Base-by-base conservation (phyloP, 2,113 vertebrate genomes). In the Gymnorhina tibicen region DNA sequence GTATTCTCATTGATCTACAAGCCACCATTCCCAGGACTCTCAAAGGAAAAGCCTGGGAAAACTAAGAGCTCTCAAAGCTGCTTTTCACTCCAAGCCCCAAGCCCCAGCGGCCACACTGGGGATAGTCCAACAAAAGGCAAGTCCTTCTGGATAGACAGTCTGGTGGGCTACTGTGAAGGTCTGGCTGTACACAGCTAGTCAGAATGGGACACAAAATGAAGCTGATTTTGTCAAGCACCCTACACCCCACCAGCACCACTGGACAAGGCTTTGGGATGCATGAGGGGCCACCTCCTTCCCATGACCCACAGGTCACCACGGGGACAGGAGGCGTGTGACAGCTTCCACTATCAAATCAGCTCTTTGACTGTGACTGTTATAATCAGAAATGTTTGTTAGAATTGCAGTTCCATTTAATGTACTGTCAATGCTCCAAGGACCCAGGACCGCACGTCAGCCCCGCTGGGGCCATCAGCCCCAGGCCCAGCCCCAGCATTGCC, bases 311-410 rank as follows among this genome's bases (percentile, higher is more conserved):
- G 41, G 35, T n/a, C 22, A 22, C 59, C 13, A 33, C 0, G 0
- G 22, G n/a, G 32, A 11, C 56, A 47, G n/a, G n/a, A 7, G 4
- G 23, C 0, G 0, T 27, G 16, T 0, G 0, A 62, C 1, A 0
- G 46, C n/a, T 72, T 76, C 72, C n/a, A 35, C n/a, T 60, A 26
- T 35, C 35, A 86, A 78, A 79, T 24, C 28, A 50, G 13, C 18
- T 9, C 30, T 58, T 42, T 68, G 52, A 39, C 47, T 37, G 30
- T 3, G 8, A 83, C 27, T 75, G 10, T 50, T 77, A 49, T 4
- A 0, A 5, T 76, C 52, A 90, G 37, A 97, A 93, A 35, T 47
- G 30, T 78, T 95, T 11, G 20, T 44, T 87, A 91, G 85, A 91
- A 58, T 87, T 77, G 84, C 58, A 76, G 75, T 33, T 89, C 69